phyloP scores from a whole-genome alignment of 2,797 vertebrate genomes.

The Rousettus madagascariensis region DNA sequence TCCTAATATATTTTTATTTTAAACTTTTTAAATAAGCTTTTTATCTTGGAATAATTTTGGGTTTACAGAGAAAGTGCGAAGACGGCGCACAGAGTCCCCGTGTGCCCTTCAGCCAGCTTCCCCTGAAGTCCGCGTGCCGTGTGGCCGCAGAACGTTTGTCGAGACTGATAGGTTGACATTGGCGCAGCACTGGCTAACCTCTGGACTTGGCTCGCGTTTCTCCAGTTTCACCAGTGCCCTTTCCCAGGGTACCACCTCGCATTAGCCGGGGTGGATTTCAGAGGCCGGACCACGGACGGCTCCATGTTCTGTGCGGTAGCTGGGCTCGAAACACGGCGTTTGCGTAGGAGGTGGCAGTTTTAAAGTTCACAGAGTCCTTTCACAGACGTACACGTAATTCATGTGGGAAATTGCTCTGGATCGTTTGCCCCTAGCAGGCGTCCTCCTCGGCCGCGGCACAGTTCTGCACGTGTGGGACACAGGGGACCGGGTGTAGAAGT shows the following conservation, averaged over 20 bases:
- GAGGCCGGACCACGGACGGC: not conserved
- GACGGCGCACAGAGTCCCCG: not conserved
- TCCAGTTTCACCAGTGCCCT: not conserved
- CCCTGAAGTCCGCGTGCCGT: not conserved
- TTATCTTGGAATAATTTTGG: not conserved
- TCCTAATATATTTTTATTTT: not conserved
- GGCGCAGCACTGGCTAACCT: not conserved
- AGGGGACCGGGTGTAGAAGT: not conserved
- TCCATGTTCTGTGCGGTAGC: not conserved
- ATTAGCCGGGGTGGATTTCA: not conserved
- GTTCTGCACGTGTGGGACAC: not conserved
- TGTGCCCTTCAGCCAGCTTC: not conserved
- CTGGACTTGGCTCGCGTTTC: not conserved
- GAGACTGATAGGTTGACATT: not conserved
- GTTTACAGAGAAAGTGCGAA: not conserved
- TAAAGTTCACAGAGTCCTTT: not conserved
- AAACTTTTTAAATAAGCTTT: not conserved
- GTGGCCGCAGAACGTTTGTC: not conserved
- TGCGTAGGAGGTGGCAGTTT: not conserved
- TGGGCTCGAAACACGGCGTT: not conserved
- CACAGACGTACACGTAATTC: not conserved
- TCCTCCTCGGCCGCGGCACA: not conserved
- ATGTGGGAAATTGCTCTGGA: not conserved
- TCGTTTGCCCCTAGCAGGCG: not conserved
- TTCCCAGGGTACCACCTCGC: not conserved